Percentiles rank a stretch among this genome's conserved stretches.
Conservation (phyloP, 2,888 invertebrate genomes). For the Anoncus sp. region DNA sequence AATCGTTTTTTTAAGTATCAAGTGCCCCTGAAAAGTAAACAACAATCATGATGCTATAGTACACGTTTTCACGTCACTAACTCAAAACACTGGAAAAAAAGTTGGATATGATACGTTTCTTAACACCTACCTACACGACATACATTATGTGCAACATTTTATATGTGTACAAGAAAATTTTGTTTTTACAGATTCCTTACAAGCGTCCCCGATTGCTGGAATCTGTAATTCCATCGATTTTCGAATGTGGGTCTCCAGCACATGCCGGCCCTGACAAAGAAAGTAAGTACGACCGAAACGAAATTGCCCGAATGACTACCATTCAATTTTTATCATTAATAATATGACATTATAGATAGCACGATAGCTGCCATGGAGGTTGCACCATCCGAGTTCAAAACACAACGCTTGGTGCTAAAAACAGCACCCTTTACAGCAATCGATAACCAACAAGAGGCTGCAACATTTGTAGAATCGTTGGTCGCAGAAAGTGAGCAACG, state of each 20-base stretch:
- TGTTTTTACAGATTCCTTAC: slow-evolving; percentile 17
- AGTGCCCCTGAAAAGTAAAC: too few species aligned
- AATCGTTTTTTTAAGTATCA: too few species aligned
- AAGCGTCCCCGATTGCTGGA: slow-evolving; percentile 21
- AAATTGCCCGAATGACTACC: not conserved
- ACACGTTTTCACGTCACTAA: not conserved
- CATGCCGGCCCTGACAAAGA: slow-evolving; percentile 1
- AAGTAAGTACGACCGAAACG: not conserved
- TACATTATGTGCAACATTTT: not conserved
- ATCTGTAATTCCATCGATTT: not conserved
- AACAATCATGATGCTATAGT: not conserved
- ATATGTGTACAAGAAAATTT: not conserved
- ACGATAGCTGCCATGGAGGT: slow-evolving; percentile 1
- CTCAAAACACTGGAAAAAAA: not conserved
- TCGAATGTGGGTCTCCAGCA: not conserved
- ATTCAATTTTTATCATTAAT: not conserved
- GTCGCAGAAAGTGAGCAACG: too few species aligned
- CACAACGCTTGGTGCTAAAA: not conserved
- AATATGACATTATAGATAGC: not conserved
- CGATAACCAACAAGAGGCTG: slow-evolving; percentile 1
- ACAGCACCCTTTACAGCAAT: not conserved
- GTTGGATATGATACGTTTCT: too few species aligned
- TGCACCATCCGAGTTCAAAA: not conserved
- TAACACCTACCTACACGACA: too few species aligned
- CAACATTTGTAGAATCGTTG: too few species aligned